Evolutionary conservation across 2,888 invertebrate species (phyloP).

Genomic region (Harpagoxenus sublaevis): DNA sequence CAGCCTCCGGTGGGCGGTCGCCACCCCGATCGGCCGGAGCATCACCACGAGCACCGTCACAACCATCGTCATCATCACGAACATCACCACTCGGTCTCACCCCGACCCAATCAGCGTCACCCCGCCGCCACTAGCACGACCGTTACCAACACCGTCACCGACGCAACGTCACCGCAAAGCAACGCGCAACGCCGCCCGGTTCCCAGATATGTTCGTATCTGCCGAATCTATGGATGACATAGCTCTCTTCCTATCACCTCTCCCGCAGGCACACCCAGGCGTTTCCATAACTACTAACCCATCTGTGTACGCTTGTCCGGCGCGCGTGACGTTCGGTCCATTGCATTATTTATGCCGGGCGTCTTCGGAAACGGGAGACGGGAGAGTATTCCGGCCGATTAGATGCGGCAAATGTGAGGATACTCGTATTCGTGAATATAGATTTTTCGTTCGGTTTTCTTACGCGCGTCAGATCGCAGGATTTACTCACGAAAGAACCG

Average conservation of each 20-base stretch:
- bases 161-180: slow-evolving; percentile 71
- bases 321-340: background rate
- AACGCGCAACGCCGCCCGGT: slow-evolving; percentile 70
- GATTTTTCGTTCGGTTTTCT: slow-evolving; percentile 64
- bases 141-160: slow-evolving; percentile 67
- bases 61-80: slow-evolving; percentile 67
- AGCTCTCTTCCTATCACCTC: slow-evolving; percentile 47
- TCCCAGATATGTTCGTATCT: slow-evolving; percentile 77
- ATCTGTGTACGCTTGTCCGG: slow-evolving; percentile 30
- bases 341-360: slow-evolving; percentile 42
- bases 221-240: slow-evolving; percentile 63
- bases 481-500: slow-evolving; percentile 17
- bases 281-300: slow-evolving; percentile 52
- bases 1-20: slow-evolving; percentile 83
- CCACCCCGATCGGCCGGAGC: slow-evolving; percentile 74
- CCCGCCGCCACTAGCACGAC: slow-evolving; percentile 71
- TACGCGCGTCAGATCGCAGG: slow-evolving; percentile 2
- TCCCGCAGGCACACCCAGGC: slow-evolving; percentile 25
- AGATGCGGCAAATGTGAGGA: slow-evolving; percentile 52
- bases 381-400: slow-evolving; percentile 54
- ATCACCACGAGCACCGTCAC: slow-evolving; percentile 72
- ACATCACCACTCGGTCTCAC: slow-evolving; percentile 68
- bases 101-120: slow-evolving; percentile 77
- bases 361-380: slow-evolving; percentile 43
- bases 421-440: slow-evolving; percentile 72